phyloP scores from a whole-genome alignment of 2,888 invertebrate genomes.

The Chydorus sphaericus region DNA sequence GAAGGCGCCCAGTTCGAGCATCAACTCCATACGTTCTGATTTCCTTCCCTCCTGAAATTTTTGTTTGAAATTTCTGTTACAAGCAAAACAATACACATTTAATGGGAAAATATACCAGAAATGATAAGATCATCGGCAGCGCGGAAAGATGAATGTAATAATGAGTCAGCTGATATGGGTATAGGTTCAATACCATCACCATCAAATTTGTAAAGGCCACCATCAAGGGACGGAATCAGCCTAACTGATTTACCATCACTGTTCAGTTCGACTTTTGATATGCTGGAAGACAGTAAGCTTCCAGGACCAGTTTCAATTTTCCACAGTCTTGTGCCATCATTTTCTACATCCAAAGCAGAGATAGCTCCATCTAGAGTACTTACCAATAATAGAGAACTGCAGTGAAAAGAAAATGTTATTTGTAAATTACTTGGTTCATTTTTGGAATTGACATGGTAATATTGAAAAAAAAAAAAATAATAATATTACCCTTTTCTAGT shows the following conservation, averaged over 20 bases:
- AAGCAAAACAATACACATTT: not conserved
- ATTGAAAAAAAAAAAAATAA: not conserved
- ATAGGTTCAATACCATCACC: constrained; percentile 67
- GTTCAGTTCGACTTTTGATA: constrained; percentile 71
- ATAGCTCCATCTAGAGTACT: constrained; percentile 82
- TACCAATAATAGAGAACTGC: constrained; percentile 47
- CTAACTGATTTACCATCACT: constrained; percentile 73
- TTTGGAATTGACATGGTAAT: too few species aligned
- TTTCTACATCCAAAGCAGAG: constrained; percentile 57
- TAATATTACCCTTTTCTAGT: not conserved
- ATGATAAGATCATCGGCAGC: constrained; percentile 72
- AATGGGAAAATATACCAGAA: constrained; percentile 41
- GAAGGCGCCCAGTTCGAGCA: constrained; percentile 47
- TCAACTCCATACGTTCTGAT: constrained; percentile 74
- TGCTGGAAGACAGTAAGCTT: constrained; percentile 71
- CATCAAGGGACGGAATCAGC: constrained; percentile 83
- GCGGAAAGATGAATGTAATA: constrained; percentile 65
- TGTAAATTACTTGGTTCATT: not conserved
- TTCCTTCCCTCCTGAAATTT: constrained; percentile 57
- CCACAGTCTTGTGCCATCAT: constrained; percentile 58
- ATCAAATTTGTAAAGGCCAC: constrained; percentile 80
- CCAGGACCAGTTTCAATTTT: constrained; percentile 55
- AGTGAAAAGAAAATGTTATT: not conserved
- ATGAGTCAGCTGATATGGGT: constrained; percentile 70
- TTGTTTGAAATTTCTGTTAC: not conserved